Evolutionary conservation across 1,140 invertebrate genomes (phyloP), one percentile per base, ranked within the genome.

Genomic region (Dufourea novaeangliae): DNA sequence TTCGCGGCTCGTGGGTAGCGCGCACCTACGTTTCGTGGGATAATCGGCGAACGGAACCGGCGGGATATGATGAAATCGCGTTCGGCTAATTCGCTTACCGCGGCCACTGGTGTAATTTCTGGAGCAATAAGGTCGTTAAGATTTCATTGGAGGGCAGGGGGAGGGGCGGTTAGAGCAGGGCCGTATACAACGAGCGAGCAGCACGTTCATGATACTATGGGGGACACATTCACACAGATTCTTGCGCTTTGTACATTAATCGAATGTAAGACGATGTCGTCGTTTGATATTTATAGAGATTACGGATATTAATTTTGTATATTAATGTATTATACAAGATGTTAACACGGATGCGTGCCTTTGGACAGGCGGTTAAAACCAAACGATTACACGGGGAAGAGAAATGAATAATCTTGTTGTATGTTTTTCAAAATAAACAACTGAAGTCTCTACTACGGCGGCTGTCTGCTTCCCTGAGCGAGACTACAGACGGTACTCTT

Each of bases 391-490:
- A n/a, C n/a, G n/a, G n/a, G n/a, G 67, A 64, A 41, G 32, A 41
- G 25, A 56, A 22, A n/a, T n/a, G n/a, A 39, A 71, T 29, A 34
- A 73, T 90, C 86, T 90, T 90, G 88, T 91, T 91, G 90, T 90
- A 90, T 90, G 88, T 91, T 91, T 91, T 90, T 88, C 88, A 91
- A 89, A 87, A 90, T 90, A 90, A 91, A 83, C 82, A 82, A 87
- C 41, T 84, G 64, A 69, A 79, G 34, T 70, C 73, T 84, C 77
- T 83, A 83, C 32, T 63, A 29, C 54, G 41, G 34, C 61, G 59
- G 34, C 56, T 61, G 32, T 70, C 74, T 77, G 74, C 67, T 70
- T 61, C 66, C 44, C 71, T 20, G 8, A 62, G 57, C 22, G 57
- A 61, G 32, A 77, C n/a, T n/a, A n/a, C 73, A 46, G 39, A 75